Evolutionary conservation across 1,140 invertebrate genomes (phyloP), one percentile per base, ranked within the genome.

Genomic region (Ceratoteleas bidentatus): DNA sequence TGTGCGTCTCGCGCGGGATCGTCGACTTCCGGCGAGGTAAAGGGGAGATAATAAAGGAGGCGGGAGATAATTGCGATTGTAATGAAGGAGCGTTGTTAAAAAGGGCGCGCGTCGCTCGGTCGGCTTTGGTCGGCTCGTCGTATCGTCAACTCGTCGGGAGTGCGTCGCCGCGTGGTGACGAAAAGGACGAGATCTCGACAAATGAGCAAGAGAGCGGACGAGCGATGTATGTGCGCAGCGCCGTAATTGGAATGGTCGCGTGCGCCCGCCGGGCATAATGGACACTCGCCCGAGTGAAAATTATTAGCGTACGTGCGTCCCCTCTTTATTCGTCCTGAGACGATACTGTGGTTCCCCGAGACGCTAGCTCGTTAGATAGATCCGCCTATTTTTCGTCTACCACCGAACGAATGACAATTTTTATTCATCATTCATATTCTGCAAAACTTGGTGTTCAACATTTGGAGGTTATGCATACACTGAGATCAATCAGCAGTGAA

Each of bases 211-310:
- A 81, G 72, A 79, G 76, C 58, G 60, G 58, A 58, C 54, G 58
- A 32, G 52, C 52, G 40, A 13, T 57, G n/a, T n/a, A n/a, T 76
- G 47, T 79, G 49, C 81, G 75, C 60, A 85, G 83, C 80, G 79
- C 85, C 85, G 86, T 91, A 91, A 91, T 91, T 91, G 89, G 87
- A 90, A 88, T 81, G 87, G 89, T 90, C 87, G 87, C 90, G 88
- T 90, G 89, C 85, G 76, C 84, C 84, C 81, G 75, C 78, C 85
- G 79, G 85, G 85, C 84, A 91, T 88, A 91, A 91, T 91, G 85
- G 89, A 89, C 69, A 80, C 83, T 87, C 88, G 88, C 84, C 85
- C 88, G 85, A 90, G 87, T 90, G 89, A 84, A 88, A 91, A 91
- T 91, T 91, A 90, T 91, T 88, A 90, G 90, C 84, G 88, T 87